A percentile compares a stretch with the other conserved stretches of the same genome.
Evolutionary conservation across 2,113 vertebrate genomes (phyloP).

Genomic region (Macroglossus sobrinus): DNA sequence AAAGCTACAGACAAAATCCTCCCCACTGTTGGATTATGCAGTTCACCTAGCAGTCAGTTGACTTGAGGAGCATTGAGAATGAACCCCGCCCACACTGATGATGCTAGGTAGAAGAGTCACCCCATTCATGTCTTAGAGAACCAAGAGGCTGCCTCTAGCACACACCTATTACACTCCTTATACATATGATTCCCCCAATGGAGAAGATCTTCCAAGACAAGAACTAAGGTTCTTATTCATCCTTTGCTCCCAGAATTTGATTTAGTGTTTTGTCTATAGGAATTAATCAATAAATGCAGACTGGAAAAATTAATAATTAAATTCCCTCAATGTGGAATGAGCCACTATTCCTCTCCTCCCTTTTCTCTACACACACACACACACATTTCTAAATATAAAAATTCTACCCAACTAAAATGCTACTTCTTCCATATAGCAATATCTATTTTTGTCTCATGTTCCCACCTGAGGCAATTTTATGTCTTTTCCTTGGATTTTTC

Average conservation of each 20-base stretch:
- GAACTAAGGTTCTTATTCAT: neutral
- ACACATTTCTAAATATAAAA: slow-evolving; percentile 31
- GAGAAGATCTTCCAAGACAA: neutral
- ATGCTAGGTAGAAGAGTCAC: neutral
- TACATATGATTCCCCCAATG: neutral
- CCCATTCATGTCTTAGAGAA: neutral
- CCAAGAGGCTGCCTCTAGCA: neutral
- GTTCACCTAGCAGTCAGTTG: neutral
- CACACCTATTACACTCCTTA: neutral
- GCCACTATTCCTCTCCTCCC: neutral
- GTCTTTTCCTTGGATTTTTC: neutral
- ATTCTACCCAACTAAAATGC: neutral
- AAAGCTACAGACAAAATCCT: neutral
- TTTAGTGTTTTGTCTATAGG: neutral
- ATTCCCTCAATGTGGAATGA: neutral
- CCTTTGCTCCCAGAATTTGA: neutral
- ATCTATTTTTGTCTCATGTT: neutral
- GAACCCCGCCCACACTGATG: neutral
- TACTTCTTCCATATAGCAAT: neutral
- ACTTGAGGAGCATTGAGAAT: neutral
- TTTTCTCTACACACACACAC: neutral
- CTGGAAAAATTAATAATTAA: neutral
- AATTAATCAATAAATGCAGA: neutral
- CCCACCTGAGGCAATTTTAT: neutral
- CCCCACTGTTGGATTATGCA: neutral